Percentiles rank a stretch among this genome's conserved stretches.
Evolutionary conservation across 2,113 vertebrate genomes (phyloP).

Genomic region (Ophiodon elongatus): DNA sequence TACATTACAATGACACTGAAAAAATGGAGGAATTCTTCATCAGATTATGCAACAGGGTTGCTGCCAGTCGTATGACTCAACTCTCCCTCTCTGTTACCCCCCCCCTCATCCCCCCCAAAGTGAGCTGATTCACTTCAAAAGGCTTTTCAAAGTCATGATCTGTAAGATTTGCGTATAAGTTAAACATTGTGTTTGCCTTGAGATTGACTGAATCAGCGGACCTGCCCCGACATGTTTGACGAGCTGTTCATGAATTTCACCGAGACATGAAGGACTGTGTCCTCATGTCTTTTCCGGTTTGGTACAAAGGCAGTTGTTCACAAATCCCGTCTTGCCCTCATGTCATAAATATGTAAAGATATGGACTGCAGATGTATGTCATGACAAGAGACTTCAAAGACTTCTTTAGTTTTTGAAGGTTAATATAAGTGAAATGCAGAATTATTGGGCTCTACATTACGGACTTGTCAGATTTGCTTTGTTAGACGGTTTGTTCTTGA

Average conservation of each 20-base stretch:
- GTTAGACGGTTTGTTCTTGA: slow-evolving; percentile 9
- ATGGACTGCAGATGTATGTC: not conserved
- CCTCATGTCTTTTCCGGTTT: slow-evolving; percentile 19
- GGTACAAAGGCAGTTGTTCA: slow-evolving; percentile 21
- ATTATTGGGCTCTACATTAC: not conserved
- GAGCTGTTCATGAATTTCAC: slow-evolving; percentile 1
- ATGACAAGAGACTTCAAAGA: slow-evolving; percentile 15
- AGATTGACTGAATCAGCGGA: slow-evolving; percentile 26
- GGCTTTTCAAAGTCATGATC: slow-evolving; percentile 25
- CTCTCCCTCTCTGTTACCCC: slow-evolving; percentile 24
- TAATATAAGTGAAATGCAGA: not conserved
- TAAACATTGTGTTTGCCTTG: slow-evolving; percentile 57
- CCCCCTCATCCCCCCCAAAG: slow-evolving; percentile 11
- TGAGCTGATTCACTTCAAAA: slow-evolving; percentile 63
- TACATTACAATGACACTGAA: slow-evolving; percentile 15
- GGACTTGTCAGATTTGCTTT: not conserved
- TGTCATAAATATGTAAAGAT: slow-evolving; percentile 33
- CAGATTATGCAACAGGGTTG: slow-evolving; percentile 30
- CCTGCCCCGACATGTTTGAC: slow-evolving; percentile 43
- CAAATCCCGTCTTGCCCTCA: not conserved
- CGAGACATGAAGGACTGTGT: slow-evolving; percentile 1
- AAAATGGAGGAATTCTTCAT: slow-evolving; percentile 44
- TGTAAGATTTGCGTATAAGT: slow-evolving; percentile 28
- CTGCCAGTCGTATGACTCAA: slow-evolving; percentile 36
- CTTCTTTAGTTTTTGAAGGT: not conserved